phyloP scores from a whole-genome alignment of 2,888 invertebrate genomes.

The Leptinotarsa peninsularis region DNA sequence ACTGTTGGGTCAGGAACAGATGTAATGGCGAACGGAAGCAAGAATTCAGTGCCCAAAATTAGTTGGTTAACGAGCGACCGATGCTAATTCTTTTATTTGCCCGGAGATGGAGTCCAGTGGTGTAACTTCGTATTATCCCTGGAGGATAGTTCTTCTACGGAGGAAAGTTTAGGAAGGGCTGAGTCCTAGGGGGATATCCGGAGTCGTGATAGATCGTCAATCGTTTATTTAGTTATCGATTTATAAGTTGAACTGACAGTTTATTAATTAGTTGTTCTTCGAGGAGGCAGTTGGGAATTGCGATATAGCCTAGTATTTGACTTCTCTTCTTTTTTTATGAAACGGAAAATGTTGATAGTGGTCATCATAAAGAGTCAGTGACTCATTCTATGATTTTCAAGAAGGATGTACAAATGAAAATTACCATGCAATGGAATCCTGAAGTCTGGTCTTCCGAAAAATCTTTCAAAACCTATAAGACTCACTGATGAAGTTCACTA shows the following conservation, averaged over 20 bases:
- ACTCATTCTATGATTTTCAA: no score
- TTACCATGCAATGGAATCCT: no score
- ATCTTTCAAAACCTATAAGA: no score
- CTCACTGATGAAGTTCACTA: no score
- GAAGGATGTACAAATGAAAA: no score
- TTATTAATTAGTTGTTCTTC: constrained; percentile 34
- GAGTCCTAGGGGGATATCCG: constrained; percentile 31
- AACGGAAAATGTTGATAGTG: background rate
- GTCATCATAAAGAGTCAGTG: background rate
- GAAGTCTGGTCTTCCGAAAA: no score
- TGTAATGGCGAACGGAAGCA: constrained; percentile 38
- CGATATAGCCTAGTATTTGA: background rate
- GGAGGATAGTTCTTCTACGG: constrained; percentile 26
- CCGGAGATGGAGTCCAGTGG: constrained; percentile 10
- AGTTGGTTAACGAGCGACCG: constrained; percentile 14
- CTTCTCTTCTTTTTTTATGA: background rate
- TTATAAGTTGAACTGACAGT: constrained; percentile 26
- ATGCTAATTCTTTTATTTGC: constrained; percentile 22
- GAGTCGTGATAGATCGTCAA: constrained; percentile 35
- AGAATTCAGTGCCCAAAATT: constrained; percentile 19
- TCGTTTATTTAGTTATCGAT: constrained; percentile 37
- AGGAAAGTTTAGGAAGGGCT: constrained; percentile 34
- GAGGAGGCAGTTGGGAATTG: constrained; percentile 14
- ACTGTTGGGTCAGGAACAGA: constrained; percentile 43
- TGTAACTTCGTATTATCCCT: constrained; percentile 18